Base-by-base conservation (phyloP, 2,113 vertebrate genomes). In the Ptilonorhynchus violaceus region DNA sequence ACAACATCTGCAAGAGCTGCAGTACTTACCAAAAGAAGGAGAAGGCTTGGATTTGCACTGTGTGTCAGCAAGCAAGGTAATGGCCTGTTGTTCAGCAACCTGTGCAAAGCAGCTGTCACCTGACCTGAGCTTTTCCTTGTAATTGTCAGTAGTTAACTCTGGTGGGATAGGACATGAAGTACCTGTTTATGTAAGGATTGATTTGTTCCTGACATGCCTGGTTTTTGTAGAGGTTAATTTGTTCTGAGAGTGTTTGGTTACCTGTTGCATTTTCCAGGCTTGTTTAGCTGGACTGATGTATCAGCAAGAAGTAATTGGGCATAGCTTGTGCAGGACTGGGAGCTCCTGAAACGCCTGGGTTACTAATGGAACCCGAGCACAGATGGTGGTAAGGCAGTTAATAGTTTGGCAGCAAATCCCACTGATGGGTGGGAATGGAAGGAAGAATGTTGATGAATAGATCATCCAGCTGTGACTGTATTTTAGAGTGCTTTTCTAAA, bases 1-100 rank as follows among this genome's bases (percentile, higher is more conserved):
- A 99, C 98, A 99, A 99, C 89, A 98, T 99, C 96, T 99, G 99
- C 98, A 99, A 99, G 98, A 98, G 96, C 98, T 99, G 99, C 98
- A 98, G 99, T 96, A 97, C 98, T 91, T 99, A 99, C 97, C 98
- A 97, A 96, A 99, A 99, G 97, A 98, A 78, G 31, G 99, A 99
- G 86, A 99, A 98, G 91, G 97, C 97, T 50, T 99, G 99, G 99
- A 94, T 99, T 73, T 99, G 99, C 97, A 97, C 95, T 0, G 98
- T 99, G 44, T 99, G 99, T 97, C 99, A 99, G 96, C 99, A 99
- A 97, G 98, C 98, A 97, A 99, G 99, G 99, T 99, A 96, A 84
- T 70, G 39, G 4, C 14, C 8, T 86, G 0, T 53, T 88, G 28
- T 79, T 84, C 50, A 86, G n/a, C 58, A 39, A 24, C 22, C 31